Percentiles rank a stretch among this genome's conserved stretches.
These are phyloP conservation scores for Tichodroma muraria DNA, from an alignment of 2,113 vertebrate species.

Conservation along the genomic window DNA sequence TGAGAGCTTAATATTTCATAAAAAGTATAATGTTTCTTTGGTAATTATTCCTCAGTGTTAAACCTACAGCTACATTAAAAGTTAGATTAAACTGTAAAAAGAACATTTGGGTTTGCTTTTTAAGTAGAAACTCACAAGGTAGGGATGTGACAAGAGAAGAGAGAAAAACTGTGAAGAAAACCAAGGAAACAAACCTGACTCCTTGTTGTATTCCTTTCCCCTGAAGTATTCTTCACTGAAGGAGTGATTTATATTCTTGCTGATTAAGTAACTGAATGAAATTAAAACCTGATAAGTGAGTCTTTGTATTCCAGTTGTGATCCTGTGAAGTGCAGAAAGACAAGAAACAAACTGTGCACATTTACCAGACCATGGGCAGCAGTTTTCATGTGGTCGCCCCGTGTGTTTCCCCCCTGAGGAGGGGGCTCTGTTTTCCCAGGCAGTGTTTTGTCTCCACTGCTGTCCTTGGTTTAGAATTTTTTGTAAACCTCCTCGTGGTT, in stretches of 20 bases:
- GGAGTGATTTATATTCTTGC: constrained; percentile 3
- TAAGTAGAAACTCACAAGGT: not conserved
- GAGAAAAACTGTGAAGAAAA: not conserved
- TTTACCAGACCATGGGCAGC: not conserved
- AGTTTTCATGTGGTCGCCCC: rapidly evolving
- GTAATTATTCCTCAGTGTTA: constrained; percentile 8
- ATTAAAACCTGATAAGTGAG: constrained; percentile 1
- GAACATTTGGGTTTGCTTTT: not conserved
- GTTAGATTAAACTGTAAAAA: not conserved
- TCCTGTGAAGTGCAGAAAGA: not conserved
- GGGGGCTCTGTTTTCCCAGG: rapidly evolving
- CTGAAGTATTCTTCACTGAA: not conserved
- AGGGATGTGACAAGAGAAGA: not conserved
- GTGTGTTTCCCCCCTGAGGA: not conserved
- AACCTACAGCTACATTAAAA: not conserved
- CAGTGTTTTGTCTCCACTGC: not conserved
- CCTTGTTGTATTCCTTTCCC: not conserved
- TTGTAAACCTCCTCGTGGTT: not conserved
- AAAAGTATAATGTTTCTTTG: constrained; percentile 20
- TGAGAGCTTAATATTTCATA: constrained; percentile 24
- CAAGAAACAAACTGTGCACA: not conserved
- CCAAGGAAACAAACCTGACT: not conserved
- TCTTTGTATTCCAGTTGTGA: not conserved
- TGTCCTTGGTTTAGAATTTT: not conserved
- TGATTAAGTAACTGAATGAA: constrained; percentile 32